Conservation (phyloP, 2,888 invertebrate species). For the Agrypnus murinus region DNA sequence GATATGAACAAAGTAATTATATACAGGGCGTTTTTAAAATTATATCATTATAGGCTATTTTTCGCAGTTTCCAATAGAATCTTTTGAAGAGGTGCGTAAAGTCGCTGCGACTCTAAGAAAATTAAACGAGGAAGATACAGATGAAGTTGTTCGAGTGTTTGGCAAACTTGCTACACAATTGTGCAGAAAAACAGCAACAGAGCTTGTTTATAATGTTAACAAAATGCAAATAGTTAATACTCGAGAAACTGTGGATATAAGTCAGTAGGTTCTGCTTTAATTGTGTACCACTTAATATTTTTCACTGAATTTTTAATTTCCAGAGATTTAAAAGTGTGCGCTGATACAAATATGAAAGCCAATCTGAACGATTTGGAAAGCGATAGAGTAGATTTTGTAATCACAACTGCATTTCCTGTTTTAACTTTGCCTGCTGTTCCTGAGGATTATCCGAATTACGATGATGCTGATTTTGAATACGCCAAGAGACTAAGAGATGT, state of each 20-base stretch:
- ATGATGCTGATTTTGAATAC: constrained; percentile 33
- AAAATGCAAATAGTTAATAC: too few species aligned
- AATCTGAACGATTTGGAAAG: background rate
- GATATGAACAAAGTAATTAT: constrained; percentile 22
- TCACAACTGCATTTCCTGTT: constrained; percentile 7
- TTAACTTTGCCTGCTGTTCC: constrained; percentile 6
- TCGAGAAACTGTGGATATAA: background rate
- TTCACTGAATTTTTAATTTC: background rate
- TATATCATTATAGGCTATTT: background rate
- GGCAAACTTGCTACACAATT: background rate
- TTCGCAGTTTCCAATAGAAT: background rate
- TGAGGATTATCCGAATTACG: constrained; percentile 41
- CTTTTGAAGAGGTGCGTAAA: background rate
- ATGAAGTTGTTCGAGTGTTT: constrained; percentile 18
- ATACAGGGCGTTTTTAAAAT: background rate
- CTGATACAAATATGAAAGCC: constrained; percentile 10
- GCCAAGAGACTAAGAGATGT: constrained; percentile 23
- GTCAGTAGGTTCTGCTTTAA: background rate
- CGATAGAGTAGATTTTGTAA: constrained; percentile 8
- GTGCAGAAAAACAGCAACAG: constrained; percentile 16
- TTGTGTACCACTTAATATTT: background rate
- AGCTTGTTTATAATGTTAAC: constrained; percentile 1
- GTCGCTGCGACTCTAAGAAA: constrained; percentile 16
- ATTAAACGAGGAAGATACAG: constrained; percentile 3
- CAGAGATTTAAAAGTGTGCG: constrained; percentile 25